Conservation (phyloP, 2,888 invertebrate species). For the Philonicus albiceps region DNA sequence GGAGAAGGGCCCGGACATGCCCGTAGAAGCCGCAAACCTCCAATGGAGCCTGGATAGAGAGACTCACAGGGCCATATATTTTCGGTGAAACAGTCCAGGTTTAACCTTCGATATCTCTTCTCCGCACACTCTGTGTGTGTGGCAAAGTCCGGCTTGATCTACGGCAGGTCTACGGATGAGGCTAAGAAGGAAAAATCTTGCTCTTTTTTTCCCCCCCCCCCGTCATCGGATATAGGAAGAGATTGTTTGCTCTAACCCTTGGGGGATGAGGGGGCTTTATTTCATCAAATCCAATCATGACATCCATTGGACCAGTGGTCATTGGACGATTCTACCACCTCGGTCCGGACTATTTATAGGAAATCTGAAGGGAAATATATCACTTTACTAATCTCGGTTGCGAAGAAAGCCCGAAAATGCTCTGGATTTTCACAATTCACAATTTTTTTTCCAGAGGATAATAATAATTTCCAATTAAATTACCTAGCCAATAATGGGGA, state of each 20-base stretch:
- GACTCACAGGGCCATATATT: not conserved
- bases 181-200: not conserved
- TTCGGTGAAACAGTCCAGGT: not conserved
- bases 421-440: not conserved
- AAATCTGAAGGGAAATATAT: conserved; percentile 5
- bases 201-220: no score
- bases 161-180: not conserved
- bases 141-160: not conserved
- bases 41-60: not conserved
- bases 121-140: not conserved
- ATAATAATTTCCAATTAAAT: conserved; percentile 20
- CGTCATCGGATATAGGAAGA: not conserved
- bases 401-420: not conserved
- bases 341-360: not conserved
- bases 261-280: not conserved
- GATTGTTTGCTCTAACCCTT: conserved; percentile 3
- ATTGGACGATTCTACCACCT: not conserved
- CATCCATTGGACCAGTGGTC: not conserved
- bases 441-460: not conserved
- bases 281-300: conserved; percentile 33
- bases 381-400: not conserved
- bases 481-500: not conserved
- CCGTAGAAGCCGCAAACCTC: not conserved
- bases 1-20: not conserved
- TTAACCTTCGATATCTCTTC: not conserved